Evolutionary conservation across 2,797 vertebrate species (phyloP), one percentile per base, ranked within the genome.

Genomic region (Anguilla pacifica): DNA sequence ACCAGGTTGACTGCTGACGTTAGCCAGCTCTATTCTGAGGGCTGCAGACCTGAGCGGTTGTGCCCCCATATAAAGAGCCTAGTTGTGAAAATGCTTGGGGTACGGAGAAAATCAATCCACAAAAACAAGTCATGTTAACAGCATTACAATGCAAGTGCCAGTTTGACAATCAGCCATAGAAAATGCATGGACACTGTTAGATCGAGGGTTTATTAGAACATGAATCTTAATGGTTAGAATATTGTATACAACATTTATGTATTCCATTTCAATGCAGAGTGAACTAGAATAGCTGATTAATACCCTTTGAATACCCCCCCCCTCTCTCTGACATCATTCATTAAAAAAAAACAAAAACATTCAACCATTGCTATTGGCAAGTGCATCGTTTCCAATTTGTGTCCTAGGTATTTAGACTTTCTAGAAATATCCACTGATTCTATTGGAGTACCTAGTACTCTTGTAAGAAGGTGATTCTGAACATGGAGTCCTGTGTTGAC

Each of bases 1-100:
- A 81, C 39, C 35, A 25, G 77, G 89, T 88, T 91, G 74, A 90
- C 91, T 92, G 94, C 94, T 85, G 93, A 87, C 88, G 9, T 0
- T 89, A 91, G 94, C 93, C 93, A 92, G 89, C 89, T 72, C 89
- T 72, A 25, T 39, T 19, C 31, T 39, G 72, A 46, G 17, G 77
- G 19, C 2, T 43, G 77, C 43, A 81, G 39, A 5, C 19, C 39
- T 46, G 15, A 79, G 9, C 17, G 7, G 85, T 77, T 89, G 35
- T 81, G 39, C 10, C 9, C 43, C 9, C 13, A 19, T 43, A 43
- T 39, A 81, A 46, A 89, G 86, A 15, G 92, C 91, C 87, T 90
- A 91, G 91, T 83, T 55, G 89, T 83, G 6, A 2, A 25, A 81
- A 25, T 1, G 5, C 0, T 79, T 6, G 5, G 28, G 13, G 2